Base-by-base conservation (phyloP, 2,888 invertebrate genomes). In the Pollenia angustigena region DNA sequence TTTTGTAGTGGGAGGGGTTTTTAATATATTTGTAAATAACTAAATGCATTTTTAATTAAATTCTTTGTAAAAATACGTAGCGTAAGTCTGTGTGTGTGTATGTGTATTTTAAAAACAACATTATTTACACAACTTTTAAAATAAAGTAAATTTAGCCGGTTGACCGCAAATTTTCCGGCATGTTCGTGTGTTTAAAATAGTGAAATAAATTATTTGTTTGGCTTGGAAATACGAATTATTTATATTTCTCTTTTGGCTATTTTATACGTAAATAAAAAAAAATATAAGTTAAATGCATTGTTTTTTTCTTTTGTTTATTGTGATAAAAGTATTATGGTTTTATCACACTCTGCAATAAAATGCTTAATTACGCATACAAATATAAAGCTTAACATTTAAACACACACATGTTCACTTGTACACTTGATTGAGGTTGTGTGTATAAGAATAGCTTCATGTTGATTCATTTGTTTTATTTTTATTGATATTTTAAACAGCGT, bases 281-380 rank as follows among this genome's bases (percentile, higher is more conserved):
- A 18, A 18, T 18, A 23, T n/a, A 58, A 72, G 56, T 72, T 6
- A 40, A 58, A 32, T 32, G 32, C 0, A 32, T 0, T 18, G 18
- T 18, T 32, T 32, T 32, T 32, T 60, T 46, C 12, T 48, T 8
- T 40, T 32, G 48, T 12, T 58, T 46, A 48, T 12, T 48, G n/a
- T 46, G 32, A 32, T 32, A 32, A 4, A 32, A 32, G 32, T 32
- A 32, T 32, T 32, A 32, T 32, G 32, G 32, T 32, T 32, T 32
- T 60, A 74, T 60, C 48, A 74, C 58, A 60, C 48, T 60, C 32
- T 32, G 48, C 58, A 64, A 60, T 48, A 58, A 74, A 58, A 48
- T 10, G 46, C 8, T 74, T 32, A 48, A 58, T 32, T 48, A 46
- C 14, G 9, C 42, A 42, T 9, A 44, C 58, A 32, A 32, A 32